phyloP scores from a whole-genome alignment of 1,140 invertebrate species.

The Megalonaias nervosa region DNA sequence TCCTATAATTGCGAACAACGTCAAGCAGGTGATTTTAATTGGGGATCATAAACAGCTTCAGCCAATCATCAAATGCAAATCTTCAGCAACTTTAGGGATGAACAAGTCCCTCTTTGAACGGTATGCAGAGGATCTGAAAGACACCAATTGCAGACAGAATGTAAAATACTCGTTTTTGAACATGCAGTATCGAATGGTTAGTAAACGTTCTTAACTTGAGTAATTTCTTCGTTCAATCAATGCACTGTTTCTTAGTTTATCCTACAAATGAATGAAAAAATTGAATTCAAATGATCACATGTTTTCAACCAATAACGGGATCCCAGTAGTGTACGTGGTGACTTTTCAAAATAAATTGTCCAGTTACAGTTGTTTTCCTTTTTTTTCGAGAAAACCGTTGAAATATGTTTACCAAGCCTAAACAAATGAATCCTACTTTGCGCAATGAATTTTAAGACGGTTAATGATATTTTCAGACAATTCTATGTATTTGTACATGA shows the following conservation, averaged over 20 bases:
- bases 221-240: neutral
- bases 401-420: no score
- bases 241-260: neutral
- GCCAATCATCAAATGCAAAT: constrained; percentile 45
- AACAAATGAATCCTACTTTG: no score
- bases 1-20: constrained; percentile 36
- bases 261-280: no score
- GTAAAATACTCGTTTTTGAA: constrained; percentile 29
- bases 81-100: constrained; percentile 43
- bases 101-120: constrained; percentile 55
- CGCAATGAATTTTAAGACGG: no score
- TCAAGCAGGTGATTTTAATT: constrained; percentile 53
- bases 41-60: constrained; percentile 58
- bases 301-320: no score
- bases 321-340: no score
- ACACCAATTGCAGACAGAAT: neutral
- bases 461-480: no score
- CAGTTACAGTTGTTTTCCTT: no score
- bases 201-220: constrained; percentile 3
- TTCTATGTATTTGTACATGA: no score
- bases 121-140: constrained; percentile 24
- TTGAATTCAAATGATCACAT: no score
- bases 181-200: constrained; percentile 59
- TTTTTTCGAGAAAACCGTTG: no score
- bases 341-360: no score